Base-by-base conservation (phyloP, 2,113 vertebrate species). In the Peromyscus leucopus region DNA sequence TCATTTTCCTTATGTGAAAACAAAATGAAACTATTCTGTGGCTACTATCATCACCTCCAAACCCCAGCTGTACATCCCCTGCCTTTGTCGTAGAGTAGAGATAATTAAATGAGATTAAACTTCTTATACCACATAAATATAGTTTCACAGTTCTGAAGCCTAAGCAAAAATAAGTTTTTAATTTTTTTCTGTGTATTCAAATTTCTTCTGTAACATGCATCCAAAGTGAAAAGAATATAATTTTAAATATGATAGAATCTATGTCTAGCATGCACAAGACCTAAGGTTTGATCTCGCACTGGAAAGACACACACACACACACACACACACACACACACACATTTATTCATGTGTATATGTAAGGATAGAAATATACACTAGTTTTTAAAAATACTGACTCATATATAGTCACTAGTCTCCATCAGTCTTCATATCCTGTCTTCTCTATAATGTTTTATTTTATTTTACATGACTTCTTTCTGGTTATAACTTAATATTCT, bases 121-220 rank as follows among this genome's bases (percentile, higher is more conserved):
- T 59, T 57, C 74, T n/a, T 42, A 89, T 48, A 22, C n/a, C 9
- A 61, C 21, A 48, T 94, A 42, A 48, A 48, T 63, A 74, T 55
- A 93, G 91, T 82, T 93, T 91, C 59, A 46, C 91, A 61, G 17
- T 91, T 82, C 83, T 93, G 79, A 96, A 94, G 61, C 15, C 36
- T 83, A 57, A 74, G 48, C 59, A 87, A 95, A 75, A 65, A 57
- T 85, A 28, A 46, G 26, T n/a, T 76, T 74, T 82, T 39, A 8
- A 10, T 31, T 48, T 48, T 82, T 95, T n/a, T 36, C 48, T 74
- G 86, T 7, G 55, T 7, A 57, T 46, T 96, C 57, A 89, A 80
- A 90, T 31, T 48, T 93, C 22, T 84, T 48, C 71, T 94, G 9
- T 96, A 90, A 83, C 88, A 96, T 88, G 15, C 2, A 84, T 72